Conservation (phyloP, 2,888 invertebrate species). For the Melinaea marsaeus region DNA sequence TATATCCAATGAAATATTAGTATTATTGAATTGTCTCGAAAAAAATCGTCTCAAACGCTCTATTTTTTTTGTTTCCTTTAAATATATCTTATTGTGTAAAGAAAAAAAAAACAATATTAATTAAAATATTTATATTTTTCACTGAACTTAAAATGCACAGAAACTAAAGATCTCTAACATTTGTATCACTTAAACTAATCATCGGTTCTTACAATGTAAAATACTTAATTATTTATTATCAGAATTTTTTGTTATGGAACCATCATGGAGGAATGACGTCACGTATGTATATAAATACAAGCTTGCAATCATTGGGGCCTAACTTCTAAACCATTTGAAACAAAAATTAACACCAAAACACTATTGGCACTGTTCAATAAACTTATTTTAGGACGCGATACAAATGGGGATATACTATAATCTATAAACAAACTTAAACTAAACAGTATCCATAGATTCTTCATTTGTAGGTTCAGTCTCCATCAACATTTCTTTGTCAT, state of each 20-base stretch:
- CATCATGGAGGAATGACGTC: not conserved
- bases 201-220: not conserved
- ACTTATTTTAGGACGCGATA: slow-evolving; percentile 36
- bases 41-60: not conserved
- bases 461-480: slow-evolving; percentile 72
- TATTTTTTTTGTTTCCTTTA: not conserved
- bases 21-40: too few species aligned
- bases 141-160: slow-evolving; percentile 42
- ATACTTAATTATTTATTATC: not conserved
- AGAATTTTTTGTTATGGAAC: not conserved
- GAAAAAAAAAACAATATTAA: slow-evolving; percentile 33
- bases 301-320: slow-evolving; percentile 21
- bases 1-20: too few species aligned
- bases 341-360: not conserved
- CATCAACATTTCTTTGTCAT: slow-evolving; percentile 75
- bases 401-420: slow-evolving; percentile 35
- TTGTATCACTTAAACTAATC: slow-evolving; percentile 28
- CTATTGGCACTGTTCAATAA: slow-evolving; percentile 58
- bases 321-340: slow-evolving; percentile 15
- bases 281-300: slow-evolving; percentile 1
- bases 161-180: slow-evolving; percentile 30
- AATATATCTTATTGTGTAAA: not conserved
- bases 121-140: slow-evolving; percentile 53
- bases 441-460: slow-evolving; percentile 73
- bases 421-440: slow-evolving; percentile 25